Evolutionary conservation across 2,797 vertebrate genomes (phyloP), one percentile per base, ranked within the genome.

Genomic region (Neosilurus hyrtlii): DNA sequence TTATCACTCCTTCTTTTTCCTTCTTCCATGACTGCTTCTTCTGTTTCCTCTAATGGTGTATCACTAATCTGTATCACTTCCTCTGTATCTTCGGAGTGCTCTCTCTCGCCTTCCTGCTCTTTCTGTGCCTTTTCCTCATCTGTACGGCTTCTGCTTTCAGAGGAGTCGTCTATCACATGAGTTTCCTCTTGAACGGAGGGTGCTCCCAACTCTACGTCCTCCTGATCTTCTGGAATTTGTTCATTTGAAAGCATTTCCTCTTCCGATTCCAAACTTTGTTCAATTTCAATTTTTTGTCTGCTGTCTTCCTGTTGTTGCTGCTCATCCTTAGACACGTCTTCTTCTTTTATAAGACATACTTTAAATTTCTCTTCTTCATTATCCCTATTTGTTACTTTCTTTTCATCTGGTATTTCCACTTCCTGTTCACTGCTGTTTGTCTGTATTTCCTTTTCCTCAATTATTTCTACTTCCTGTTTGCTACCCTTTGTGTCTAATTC

Each of bases 291-390:
- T 61, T 43, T 82, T n/a, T 83, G 52, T 80, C 66, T 8, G 3
- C 35, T 62, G 14, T 66, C 73, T 52, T 84, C 52, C 24, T 81
- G 66, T 61, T 85, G 30, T 68, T 82, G 54, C 20, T 56, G 70
- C 14, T 35, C 75, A 26, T 83, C 66, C 77, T 71, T 16, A 22
- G 56, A 18, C 6, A 22, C 1, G 2, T 74, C 65, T 57, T 59
- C 15, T 20, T 59, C 10, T 8, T 76, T 12, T 35, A 11, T 18
- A 3, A 72, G 51, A 66, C 61, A 59, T 66, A 7, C 15, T 57
- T 84, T 49, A 10, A 16, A 10, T 8, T 18, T 61, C 22, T 83
- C 35, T 26, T 83, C 68, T 56, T 83, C 52, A 66, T 59, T 10
- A 43, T 59, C 54, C 43, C 26, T 56, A 15, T 30, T 20, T 63